A percentile compares a stretch with the other conserved stretches of the same genome.
Evolutionary conservation across 2,888 invertebrate species (phyloP).

Genomic region (Trilocha varians): DNA sequence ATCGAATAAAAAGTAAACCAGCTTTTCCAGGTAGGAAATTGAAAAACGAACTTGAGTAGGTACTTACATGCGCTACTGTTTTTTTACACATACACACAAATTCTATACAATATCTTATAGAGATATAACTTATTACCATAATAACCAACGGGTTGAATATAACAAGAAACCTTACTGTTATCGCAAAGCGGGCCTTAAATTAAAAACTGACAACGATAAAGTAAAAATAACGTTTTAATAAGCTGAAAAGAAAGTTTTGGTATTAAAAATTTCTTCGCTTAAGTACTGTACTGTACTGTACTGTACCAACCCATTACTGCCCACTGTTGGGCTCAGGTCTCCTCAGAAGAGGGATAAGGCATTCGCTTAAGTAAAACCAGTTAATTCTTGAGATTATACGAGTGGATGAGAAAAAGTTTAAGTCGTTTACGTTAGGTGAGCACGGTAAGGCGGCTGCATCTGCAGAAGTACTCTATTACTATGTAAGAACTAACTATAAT

Average conservation of each 20-base stretch:
- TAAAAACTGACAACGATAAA: slow-evolving; percentile 11
- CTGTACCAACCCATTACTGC: too few species aligned
- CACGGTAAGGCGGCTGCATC: slow-evolving; percentile 15
- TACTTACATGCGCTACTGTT: too few species aligned
- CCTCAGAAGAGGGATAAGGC: too few species aligned
- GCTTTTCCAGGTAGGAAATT: too few species aligned
- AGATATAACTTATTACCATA: too few species aligned
- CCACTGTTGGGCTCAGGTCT: too few species aligned
- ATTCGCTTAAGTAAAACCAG: slow-evolving; percentile 31
- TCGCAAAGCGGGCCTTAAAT: slow-evolving; percentile 6
- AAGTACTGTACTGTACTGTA: too few species aligned
- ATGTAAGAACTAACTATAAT: too few species aligned
- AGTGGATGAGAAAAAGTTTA: slow-evolving; percentile 29
- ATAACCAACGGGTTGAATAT: background rate
- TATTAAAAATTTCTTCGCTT: slow-evolving; percentile 36
- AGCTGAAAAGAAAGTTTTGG: slow-evolving; percentile 37
- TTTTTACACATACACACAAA: too few species aligned
- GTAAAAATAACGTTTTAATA: slow-evolving; percentile 27
- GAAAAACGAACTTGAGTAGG: too few species aligned
- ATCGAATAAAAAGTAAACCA: too few species aligned
- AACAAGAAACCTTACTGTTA: slow-evolving; percentile 8
- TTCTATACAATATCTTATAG: too few species aligned
- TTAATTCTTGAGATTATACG: slow-evolving; percentile 39
- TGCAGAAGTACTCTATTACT: slow-evolving; percentile 8
- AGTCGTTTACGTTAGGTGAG: slow-evolving; percentile 11